Base-by-base conservation (phyloP, 2,797 vertebrate species). In the Gymnoscopelus braueri region DNA sequence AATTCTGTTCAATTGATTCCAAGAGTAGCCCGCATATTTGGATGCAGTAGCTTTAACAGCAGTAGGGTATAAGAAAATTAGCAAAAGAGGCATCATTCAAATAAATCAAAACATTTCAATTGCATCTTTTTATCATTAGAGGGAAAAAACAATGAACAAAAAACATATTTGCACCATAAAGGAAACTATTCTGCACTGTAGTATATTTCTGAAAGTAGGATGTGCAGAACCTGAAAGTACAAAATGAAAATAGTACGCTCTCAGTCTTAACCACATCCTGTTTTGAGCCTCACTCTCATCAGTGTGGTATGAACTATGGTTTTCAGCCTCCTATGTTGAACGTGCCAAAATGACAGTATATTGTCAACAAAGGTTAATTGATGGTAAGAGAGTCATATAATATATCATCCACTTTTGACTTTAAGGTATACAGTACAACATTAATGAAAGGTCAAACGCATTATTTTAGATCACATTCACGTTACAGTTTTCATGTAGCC, bases 251-350 rank as follows among this genome's bases (percentile, higher is more conserved):
- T 67, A 52, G 60, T 58, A 85, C 69, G 68, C 63, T 54, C 8
- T n/a, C n/a, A n/a, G n/a, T n/a, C n/a, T 5, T 54, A 60, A 75
- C 93, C 93, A 91, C 94, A 94, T 95, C 93, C 94, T 94, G 93
- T 94, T 94, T 86, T 93, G 74, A 89, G 53, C 74, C 78, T 60
- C 74, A 72, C 68, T 75, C 70, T 64, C 66, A 56, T 35, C 48
- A 72, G 35, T 67, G 78, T 60, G 69, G 64, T 77, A 62, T 58
- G 24, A 56, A 72, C 67, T 82, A 60, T 77, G 71, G 23, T 13
- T 76, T 84, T 80, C 26, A 57, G 58, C 47, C 69, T 78, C 67
- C 64, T 79, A 23, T 13, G 1, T 14, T 49, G 71, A 79, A 71
- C 1, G 7, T 66, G 52, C 67, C 60, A 7, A 14, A 69, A 29